Evolutionary conservation across 2,113 vertebrate genomes (phyloP).

Genomic region (Larimichthys polyactis): DNA sequence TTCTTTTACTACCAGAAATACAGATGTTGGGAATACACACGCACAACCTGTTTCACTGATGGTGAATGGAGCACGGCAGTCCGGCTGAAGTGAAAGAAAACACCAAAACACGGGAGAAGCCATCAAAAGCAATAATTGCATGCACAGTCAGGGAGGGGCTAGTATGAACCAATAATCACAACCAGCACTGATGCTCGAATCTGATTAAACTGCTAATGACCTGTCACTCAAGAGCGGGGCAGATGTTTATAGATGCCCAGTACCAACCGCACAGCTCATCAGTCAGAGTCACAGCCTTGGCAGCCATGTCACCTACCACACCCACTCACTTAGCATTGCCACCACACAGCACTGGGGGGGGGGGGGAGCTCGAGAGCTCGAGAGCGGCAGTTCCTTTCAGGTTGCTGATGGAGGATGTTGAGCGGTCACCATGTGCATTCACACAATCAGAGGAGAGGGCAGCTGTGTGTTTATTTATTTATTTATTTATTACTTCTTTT

Average conservation of each 20-base stretch:
- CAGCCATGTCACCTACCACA: conserved; percentile 77
- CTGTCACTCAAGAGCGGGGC: conserved; percentile 78
- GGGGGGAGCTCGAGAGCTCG: conserved; percentile 31
- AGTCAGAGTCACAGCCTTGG: conserved; percentile 80
- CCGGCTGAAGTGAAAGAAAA: conserved; percentile 45
- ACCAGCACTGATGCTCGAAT: conserved; percentile 72
- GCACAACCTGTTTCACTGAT: conserved; percentile 21
- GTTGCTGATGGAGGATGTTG: conserved; percentile 59
- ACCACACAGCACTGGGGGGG: conserved; percentile 30
- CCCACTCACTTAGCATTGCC: conserved; percentile 79
- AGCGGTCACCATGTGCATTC: conserved; percentile 48
- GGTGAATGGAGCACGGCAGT: conserved; percentile 27
- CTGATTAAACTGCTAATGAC: conserved; percentile 83
- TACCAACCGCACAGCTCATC: conserved; percentile 82
- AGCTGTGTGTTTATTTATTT: conserved; percentile 55
- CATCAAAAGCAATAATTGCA: conserved; percentile 73
- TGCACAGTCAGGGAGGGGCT: conserved; percentile 64
- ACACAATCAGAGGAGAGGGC: conserved; percentile 61
- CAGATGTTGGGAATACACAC: conserved; percentile 1
- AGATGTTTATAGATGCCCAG: conserved; percentile 80
- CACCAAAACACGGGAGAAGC: conserved; percentile 57
- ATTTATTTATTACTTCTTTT: conserved; percentile 38
- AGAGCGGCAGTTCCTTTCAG: conserved; percentile 40
- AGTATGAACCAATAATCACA: conserved; percentile 76
- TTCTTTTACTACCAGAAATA: background rate